Conservation (phyloP, 37 sponge, comb jelly and placozoan genomes). For the Eunapius fragilis region DNA sequence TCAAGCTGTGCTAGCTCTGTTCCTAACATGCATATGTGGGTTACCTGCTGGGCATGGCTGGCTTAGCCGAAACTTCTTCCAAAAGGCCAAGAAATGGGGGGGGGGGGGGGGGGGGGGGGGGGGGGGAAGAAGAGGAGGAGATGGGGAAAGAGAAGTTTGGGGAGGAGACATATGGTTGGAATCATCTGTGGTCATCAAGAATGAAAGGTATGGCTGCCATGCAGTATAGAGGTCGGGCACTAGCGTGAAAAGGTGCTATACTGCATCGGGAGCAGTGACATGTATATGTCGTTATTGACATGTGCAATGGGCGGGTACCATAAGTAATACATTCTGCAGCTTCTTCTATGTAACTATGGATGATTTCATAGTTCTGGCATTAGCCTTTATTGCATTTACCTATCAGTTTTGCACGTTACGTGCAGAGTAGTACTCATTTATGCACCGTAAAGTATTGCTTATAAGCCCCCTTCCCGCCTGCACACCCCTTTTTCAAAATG, state of each 20-base stretch:
- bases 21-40: slow-evolving; percentile 78
- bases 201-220: background rate
- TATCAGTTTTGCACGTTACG: too few species aligned
- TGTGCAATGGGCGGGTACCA: too few species aligned
- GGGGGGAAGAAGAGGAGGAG: too few species aligned
- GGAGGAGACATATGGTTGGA: background rate
- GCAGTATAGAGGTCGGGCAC: background rate
- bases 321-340: too few species aligned
- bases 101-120: too few species aligned
- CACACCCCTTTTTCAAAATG: too few species aligned
- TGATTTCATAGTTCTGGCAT: background rate
- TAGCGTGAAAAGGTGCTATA: too few species aligned
- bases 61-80: background rate
- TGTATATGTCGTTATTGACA: too few species aligned
- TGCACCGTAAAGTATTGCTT: too few species aligned
- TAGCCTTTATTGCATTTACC: background rate
- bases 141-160: background rate
- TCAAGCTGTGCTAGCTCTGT: slow-evolving; percentile 32
- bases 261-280: background rate
- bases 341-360: slow-evolving; percentile 8
- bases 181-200: background rate
- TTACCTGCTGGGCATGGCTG: slow-evolving; percentile 39
- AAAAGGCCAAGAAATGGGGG: background rate
- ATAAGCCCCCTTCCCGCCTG: too few species aligned
- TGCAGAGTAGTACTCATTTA: too few species aligned